These are phyloP conservation scores for Plemyria rubiginata DNA, from an alignment of 2,888 invertebrate genomes.

Conservation along the genomic window DNA sequence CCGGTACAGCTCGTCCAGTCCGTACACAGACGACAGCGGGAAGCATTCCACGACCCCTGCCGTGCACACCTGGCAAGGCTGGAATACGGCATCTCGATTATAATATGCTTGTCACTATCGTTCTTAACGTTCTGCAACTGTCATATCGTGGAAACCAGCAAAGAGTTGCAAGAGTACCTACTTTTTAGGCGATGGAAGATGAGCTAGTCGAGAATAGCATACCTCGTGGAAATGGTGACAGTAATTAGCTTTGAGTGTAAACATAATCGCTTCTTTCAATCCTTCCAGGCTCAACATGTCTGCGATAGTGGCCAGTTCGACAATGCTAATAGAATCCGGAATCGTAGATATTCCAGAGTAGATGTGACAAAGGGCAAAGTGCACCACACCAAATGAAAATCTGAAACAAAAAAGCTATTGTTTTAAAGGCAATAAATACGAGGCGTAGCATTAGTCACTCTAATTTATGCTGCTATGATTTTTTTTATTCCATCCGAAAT, in stretches of 20 bases:
- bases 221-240: conserved; percentile 97
- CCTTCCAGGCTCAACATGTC: conserved; percentile 96
- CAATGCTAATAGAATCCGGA: conserved; percentile 93
- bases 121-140: not conserved
- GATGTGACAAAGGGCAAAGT: conserved; percentile 96
- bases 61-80: conserved; percentile 95
- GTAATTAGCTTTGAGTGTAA: conserved; percentile 93
- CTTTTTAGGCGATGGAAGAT: not conserved
- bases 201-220: conserved; percentile 1
- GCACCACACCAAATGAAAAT: conserved; percentile 93
- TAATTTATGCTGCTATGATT: too few species aligned
- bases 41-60: conserved; percentile 95
- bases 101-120: not conserved
- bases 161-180: too few species aligned
- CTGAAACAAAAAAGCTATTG: conserved; percentile 66
- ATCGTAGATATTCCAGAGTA: conserved; percentile 96
- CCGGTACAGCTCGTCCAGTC: conserved; percentile 93
- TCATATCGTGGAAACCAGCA: too few species aligned
- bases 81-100: conserved; percentile 47
- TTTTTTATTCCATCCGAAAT: too few species aligned
- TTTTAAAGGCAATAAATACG: not conserved
- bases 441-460: too few species aligned
- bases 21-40: conserved; percentile 93
- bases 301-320: conserved; percentile 94
- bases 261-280: conserved; percentile 95